Evolutionary conservation across 2,113 vertebrate species (phyloP), one percentile per base, ranked within the genome.

Genomic region (Ptyas mucosa): DNA sequence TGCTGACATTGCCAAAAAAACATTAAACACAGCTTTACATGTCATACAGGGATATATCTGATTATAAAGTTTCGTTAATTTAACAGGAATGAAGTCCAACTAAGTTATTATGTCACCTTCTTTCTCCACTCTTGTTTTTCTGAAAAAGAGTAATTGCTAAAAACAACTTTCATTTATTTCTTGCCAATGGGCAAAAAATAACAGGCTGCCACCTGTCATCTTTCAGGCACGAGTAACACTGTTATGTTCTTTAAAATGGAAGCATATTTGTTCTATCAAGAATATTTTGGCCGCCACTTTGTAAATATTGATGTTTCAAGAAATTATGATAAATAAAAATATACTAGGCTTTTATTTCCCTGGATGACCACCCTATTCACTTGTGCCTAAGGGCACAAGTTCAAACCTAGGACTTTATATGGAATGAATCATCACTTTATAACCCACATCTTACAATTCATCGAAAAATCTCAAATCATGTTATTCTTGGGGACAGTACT

Each of bases 181-280:
- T n/a, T 93, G 86, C 87, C 93, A 58, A 7, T 89, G 75, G 93
- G 94, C 87, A n/a, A 6, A 58, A 92, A 95, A 26, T 91, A 94
- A 94, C 91, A 55, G 57, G 5, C 61, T 3, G 21, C 15, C 11
- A 93, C 8, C 53, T 91, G 49, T 46, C 58, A 88, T 93, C 92
- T 54, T 91, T 39, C 24, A 89, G 26, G 85, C 51, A 92, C 90
- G 39, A 94, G 3, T 58, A 46, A 49, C 49, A 94, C 39, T 54
- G 34, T 64, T 93, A 94, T 90, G 26, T 93, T 93, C 69, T 52
- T 88, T 18, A 61, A 46, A 69, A 43, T 90, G 85, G 85, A 96
- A 95, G 0, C 34, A 90, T 93, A 85, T 89, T 89, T 92, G n/a
- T 88, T 92, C 64, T 90, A 81, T 61, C 91, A 91, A 53, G 85